phyloP scores from a whole-genome alignment of 2,113 vertebrate species.

The Scomber scombrus region DNA sequence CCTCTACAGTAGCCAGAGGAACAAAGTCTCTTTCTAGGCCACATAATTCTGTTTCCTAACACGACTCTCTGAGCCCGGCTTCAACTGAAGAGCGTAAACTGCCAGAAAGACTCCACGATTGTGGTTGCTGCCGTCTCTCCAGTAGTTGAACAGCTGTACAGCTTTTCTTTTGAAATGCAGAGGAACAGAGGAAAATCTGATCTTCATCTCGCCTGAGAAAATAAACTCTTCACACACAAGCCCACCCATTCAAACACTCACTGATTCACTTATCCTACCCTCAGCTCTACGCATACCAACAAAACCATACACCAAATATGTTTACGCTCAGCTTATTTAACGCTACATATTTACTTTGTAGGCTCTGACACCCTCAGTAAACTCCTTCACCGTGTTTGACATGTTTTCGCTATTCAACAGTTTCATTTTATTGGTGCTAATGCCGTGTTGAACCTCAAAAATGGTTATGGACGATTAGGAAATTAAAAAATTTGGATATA shows the following conservation, averaged over 20 bases:
- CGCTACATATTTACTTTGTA: conserved; percentile 60
- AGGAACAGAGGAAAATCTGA: conserved; percentile 28
- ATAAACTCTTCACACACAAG: conserved; percentile 52
- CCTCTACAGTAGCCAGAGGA: conserved; percentile 49
- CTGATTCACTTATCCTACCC: conserved; percentile 55
- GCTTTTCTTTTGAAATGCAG: conserved; percentile 23
- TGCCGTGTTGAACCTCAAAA: neutral
- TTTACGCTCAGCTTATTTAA: conserved; percentile 66
- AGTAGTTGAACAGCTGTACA: conserved; percentile 7
- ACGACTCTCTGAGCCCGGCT: neutral
- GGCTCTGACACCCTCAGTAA: conserved; percentile 30
- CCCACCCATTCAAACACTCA: conserved; percentile 65
- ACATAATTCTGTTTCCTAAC: conserved; percentile 13
- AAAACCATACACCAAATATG: conserved; percentile 72
- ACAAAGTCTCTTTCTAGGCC: conserved; percentile 19
- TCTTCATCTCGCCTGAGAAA: conserved; percentile 29
- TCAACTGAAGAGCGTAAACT: neutral
- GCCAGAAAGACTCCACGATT: neutral
- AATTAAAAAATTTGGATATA: neutral
- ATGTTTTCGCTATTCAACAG: neutral
- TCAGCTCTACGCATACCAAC: conserved; percentile 59
- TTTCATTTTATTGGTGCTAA: neutral
- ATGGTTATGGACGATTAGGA: neutral
- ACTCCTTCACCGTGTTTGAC: conserved; percentile 19
- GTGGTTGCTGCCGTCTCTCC: neutral